These are phyloP conservation scores for Drosophila lacteicornis DNA, from an alignment of 1,140 invertebrate species.

Conservation along the genomic window DNA sequence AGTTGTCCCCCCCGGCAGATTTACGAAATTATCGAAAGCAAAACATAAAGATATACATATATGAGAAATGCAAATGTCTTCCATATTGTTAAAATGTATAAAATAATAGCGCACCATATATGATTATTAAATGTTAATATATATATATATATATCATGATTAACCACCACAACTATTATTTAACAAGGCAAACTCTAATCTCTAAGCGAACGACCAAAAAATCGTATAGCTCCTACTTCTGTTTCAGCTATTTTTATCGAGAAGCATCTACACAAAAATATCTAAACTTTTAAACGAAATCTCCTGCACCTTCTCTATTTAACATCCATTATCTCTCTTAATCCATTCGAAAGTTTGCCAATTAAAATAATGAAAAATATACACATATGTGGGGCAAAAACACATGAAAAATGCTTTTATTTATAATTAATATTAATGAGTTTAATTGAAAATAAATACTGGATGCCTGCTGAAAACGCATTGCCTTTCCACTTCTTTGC, in stretches of 20 bases:
- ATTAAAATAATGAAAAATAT: constrained; percentile 20
- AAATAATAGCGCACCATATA: constrained; percentile 58
- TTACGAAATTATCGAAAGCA: constrained; percentile 56
- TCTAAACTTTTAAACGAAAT: constrained; percentile 35
- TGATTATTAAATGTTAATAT: constrained; percentile 58
- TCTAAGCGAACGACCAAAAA: constrained; percentile 34
- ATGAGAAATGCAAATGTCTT: constrained; percentile 82
- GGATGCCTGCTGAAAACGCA: constrained; percentile 36
- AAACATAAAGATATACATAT: constrained; percentile 58
- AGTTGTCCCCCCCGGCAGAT: constrained; percentile 25
- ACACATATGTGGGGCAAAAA: constrained; percentile 2
- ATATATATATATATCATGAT: constrained; percentile 48
- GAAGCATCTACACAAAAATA: constrained; percentile 17
- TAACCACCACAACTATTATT: constrained; percentile 49
- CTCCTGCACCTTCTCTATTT: constrained; percentile 32
- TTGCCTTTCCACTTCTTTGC: neutral
- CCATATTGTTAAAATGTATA: constrained; percentile 80
- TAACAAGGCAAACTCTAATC: constrained; percentile 33
- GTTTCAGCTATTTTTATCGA: constrained; percentile 17
- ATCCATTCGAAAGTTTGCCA: constrained; percentile 42
- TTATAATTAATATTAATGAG: constrained; percentile 42
- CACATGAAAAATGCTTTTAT: constrained; percentile 19
- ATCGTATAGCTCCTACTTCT: constrained; percentile 18
- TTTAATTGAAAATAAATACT: constrained; percentile 37
- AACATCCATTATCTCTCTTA: constrained; percentile 34